Base-by-base conservation (phyloP, 1,140 invertebrate genomes). In the Drosophila trapezifrons region DNA sequence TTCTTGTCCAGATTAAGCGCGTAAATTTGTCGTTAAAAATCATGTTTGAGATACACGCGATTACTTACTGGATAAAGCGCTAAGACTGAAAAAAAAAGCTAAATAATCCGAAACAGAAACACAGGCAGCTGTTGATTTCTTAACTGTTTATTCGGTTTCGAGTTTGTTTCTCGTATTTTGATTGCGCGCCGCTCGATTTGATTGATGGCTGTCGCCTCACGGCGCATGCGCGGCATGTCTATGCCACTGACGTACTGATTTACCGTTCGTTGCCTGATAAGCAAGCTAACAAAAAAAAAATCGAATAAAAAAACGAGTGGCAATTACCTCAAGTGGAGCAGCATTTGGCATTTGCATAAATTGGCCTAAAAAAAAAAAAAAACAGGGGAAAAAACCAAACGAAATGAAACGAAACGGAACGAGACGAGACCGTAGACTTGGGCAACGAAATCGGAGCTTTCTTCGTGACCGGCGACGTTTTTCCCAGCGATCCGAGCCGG, bases 11-110 rank as follows among this genome's bases (percentile, higher is more conserved):
- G 84, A 87, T 87, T 87, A 87, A 89, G 76, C 84, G 80, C 84
- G 84, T 87, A 87, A 87, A 87, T 87, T 87, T 87, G 84, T 87
- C 84, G 84, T 87, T 89, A 87, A 87, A 89, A 87, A 89, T 87
- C 84, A 89, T 87, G 84, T 87, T 72, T 59, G 73, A 76, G 73
- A 76, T 76, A 76, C 73, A 76, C 73, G 73, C 81, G 77, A 80
- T 84, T 66, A 55, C 27, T 4, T 43, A 45, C 38, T 4, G 32
- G 51, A 22, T 25, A 27, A n/a, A n/a, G n/a, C n/a, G n/a, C n/a
- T n/a, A n/a, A 52, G 35, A 17, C 15, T 15, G 8, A 27, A 49
- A 65, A 46, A n/a, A 43, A 27, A 52, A 18, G 7, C 2, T n/a
- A 29, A 38, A 17, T 17, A 22, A n/a, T 15, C 13, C 35, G 15